Conservation (phyloP, 1,140 invertebrate genomes). For the Brachionus koreanus region DNA sequence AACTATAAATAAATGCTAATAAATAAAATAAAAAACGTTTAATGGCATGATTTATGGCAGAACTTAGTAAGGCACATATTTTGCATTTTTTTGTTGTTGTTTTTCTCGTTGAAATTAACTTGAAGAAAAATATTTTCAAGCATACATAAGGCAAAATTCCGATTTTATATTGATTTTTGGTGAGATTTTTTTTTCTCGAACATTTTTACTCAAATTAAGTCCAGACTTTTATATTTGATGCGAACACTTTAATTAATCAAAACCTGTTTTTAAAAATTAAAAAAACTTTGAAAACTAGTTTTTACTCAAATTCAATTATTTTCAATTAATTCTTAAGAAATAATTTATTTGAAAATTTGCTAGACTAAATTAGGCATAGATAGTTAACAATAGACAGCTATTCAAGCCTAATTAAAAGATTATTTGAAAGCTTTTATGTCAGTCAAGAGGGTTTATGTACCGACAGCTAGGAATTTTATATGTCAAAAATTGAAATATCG, state of each 20-base stretch:
- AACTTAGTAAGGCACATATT: not conserved
- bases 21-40: not conserved
- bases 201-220: not conserved
- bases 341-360: not conserved
- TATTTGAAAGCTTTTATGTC: not conserved
- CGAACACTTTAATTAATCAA: not conserved
- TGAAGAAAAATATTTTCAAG: not conserved
- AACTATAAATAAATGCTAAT: constrained; percentile 5
- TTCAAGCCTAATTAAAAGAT: not conserved
- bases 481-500: not conserved
- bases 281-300: not conserved
- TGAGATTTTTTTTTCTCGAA: not conserved
- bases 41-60: not conserved
- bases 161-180: not conserved
- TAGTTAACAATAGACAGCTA: not conserved
- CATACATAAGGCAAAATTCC: not conserved
- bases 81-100: not conserved
- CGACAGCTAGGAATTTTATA: not conserved
- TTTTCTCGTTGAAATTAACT: not conserved
- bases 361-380: not conserved
- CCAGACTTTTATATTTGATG: not conserved
- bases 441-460: not conserved
- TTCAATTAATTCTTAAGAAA: not conserved
- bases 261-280: not conserved
- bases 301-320: not conserved